Evolutionary conservation across 2,888 invertebrate species (phyloP).

Genomic region (Patella depressa): DNA sequence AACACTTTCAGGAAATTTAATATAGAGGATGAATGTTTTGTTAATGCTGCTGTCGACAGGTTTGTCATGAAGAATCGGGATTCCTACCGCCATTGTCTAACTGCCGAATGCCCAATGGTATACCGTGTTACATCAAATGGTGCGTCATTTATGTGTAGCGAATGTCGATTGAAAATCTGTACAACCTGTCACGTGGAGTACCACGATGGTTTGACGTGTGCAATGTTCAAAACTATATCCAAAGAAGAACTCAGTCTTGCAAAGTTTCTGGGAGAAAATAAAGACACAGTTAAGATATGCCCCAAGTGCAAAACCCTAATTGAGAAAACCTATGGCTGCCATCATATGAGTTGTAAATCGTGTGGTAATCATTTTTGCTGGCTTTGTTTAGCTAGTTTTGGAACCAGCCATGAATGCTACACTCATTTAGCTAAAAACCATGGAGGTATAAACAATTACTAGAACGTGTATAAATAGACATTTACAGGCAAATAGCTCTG

Average conservation of each 20-base stretch:
- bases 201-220: constrained; percentile 60
- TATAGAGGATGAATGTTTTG: constrained; percentile 15
- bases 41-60: constrained; percentile 43
- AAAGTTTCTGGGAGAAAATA: constrained; percentile 48
- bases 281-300: constrained; percentile 50
- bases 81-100: constrained; percentile 55
- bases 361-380: constrained; percentile 63
- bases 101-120: constrained; percentile 60
- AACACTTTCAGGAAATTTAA: neutral
- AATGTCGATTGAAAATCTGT: constrained; percentile 50
- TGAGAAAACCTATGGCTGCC: constrained; percentile 62
- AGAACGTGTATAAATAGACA: too few species aligned
- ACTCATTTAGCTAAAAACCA: constrained; percentile 47
- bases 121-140: constrained; percentile 47
- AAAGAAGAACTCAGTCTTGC: constrained; percentile 37
- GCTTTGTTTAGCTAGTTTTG: constrained; percentile 51
- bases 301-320: constrained; percentile 56
- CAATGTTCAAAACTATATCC: constrained; percentile 41
- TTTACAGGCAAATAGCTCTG: too few species aligned
- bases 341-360: constrained; percentile 54
- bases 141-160: constrained; percentile 42
- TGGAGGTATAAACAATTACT: constrained; percentile 25
- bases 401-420: constrained; percentile 41
- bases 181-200: constrained; percentile 54
- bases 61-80: constrained; percentile 46